phyloP scores from a whole-genome alignment of 2,888 invertebrate genomes.

The Ormyrus nitidulus region DNA sequence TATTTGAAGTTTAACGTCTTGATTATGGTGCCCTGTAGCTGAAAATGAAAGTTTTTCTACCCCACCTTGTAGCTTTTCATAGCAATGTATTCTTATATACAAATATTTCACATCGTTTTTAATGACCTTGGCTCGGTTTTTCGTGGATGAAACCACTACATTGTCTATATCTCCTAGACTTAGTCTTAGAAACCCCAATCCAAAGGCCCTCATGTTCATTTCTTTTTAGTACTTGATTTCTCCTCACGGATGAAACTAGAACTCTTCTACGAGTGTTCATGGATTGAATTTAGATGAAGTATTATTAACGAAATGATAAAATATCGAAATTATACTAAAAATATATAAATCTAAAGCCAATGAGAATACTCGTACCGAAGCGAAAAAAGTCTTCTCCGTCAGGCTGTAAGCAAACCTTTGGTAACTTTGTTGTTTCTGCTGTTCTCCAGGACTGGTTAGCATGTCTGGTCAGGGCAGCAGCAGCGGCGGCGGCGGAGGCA shows the following conservation, averaged over 20 bases:
- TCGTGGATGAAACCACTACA: conserved; percentile 30
- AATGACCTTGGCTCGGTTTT: conserved; percentile 31
- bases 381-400: conserved; percentile 20
- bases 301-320: neutral
- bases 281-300: neutral
- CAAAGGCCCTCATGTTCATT: conserved; percentile 39
- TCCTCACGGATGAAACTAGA: conserved; percentile 21
- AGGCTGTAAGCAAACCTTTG: neutral
- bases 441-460: conserved; percentile 72
- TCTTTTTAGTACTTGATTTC: conserved; percentile 31
- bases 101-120: conserved; percentile 21
- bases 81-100: conserved; percentile 7
- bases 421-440: conserved; percentile 14
- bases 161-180: conserved; percentile 32
- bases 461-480: conserved; percentile 74
- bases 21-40: neutral
- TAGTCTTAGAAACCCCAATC: conserved; percentile 38
- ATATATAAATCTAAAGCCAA: neutral
- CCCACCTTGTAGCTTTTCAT: conserved; percentile 26
- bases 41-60: conserved; percentile 10
- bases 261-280: neutral
- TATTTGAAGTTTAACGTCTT: neutral
- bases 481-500: conserved; percentile 62
- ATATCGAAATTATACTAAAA: neutral
- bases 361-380: neutral